Conservation (phyloP, 1,140 invertebrate genomes). For the Hylaeus anthracinus region DNA sequence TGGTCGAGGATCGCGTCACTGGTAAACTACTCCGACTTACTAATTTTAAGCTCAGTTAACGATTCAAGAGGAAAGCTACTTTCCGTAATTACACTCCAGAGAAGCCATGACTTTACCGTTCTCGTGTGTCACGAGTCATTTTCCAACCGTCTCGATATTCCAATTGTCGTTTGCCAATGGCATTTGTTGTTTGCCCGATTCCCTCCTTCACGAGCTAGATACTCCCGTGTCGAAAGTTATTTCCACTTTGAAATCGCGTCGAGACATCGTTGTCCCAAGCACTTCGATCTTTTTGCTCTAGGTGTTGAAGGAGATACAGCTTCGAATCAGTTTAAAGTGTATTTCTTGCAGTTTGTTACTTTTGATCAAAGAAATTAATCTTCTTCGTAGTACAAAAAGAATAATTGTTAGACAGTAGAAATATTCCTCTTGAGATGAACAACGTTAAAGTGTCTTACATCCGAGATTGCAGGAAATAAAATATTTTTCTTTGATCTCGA, state of each 20-base stretch:
- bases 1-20: background rate
- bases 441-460: no score
- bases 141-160: constrained; percentile 14
- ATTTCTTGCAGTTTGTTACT: no score
- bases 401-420: background rate
- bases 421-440: no score
- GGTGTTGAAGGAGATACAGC: no score
- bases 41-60: background rate
- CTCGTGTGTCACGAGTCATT: constrained; percentile 13
- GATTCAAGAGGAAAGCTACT: constrained; percentile 19
- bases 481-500: no score
- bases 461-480: background rate
- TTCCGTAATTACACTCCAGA: background rate
- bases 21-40: no score
- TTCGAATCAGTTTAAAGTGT: no score
- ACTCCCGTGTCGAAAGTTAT: background rate
- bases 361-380: background rate
- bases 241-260: background rate
- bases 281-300: background rate
- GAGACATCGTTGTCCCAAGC: background rate
- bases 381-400: background rate
- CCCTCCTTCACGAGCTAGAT: background rate
- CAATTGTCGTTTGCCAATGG: constrained; percentile 23
- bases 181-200: background rate
- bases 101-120: background rate